A percentile compares a stretch with the other conserved stretches of the same genome.
Conservation (phyloP, 2,113 vertebrate genomes). For the Neotoma lepida region DNA sequence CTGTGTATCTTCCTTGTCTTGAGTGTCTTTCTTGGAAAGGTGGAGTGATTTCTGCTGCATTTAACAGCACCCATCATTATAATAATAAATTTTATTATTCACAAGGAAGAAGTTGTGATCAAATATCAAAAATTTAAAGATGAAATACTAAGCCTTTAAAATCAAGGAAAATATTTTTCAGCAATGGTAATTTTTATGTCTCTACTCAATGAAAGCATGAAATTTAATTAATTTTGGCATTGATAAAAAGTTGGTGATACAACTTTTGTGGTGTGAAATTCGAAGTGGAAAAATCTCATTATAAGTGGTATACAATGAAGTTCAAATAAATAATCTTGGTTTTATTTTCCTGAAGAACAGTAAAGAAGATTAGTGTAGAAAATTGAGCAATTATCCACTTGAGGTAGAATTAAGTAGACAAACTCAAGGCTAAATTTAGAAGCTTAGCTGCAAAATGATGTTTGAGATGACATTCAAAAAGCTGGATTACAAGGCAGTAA, state of each 20-base stretch:
- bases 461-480: slow-evolving; percentile 63
- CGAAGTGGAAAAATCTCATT: slow-evolving; percentile 5
- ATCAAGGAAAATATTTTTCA: neutral
- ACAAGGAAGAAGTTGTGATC: neutral
- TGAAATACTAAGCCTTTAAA: neutral
- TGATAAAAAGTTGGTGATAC: neutral
- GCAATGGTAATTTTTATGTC: neutral
- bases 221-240: neutral
- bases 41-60: neutral
- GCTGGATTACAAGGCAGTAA: slow-evolving; percentile 33
- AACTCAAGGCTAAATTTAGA: slow-evolving; percentile 64
- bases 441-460: slow-evolving; percentile 58
- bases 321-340: slow-evolving; percentile 9
- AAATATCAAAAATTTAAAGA: neutral
- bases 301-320: slow-evolving; percentile 41
- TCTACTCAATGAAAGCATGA: neutral
- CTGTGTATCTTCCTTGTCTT: neutral
- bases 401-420: slow-evolving; percentile 34
- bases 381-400: slow-evolving; percentile 57
- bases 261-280: slow-evolving; percentile 46
- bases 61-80: neutral
- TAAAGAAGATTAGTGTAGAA: neutral
- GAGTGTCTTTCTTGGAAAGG: neutral
- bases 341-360: slow-evolving; percentile 16
- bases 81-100: neutral